Percentiles rank a stretch among this genome's conserved stretches.
phyloP scores from a whole-genome alignment of 2,113 vertebrate species.

The Odontophorus gujanensis region DNA sequence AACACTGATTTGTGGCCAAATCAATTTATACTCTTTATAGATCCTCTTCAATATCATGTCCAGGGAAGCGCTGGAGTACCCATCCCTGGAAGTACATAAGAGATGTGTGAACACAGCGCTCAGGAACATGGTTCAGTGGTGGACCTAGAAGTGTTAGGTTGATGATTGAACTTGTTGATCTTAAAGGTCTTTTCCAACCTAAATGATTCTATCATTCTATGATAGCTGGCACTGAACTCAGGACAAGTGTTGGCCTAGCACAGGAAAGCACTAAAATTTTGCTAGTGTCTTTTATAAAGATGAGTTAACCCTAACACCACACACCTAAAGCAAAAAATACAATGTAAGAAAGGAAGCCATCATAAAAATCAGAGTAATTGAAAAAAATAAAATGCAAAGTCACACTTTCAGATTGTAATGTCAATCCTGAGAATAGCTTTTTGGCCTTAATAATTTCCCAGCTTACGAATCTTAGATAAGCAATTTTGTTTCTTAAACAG shows the following conservation, averaged over 20 bases:
- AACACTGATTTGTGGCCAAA: not conserved
- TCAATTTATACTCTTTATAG: not conserved
- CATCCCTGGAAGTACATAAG: not conserved
- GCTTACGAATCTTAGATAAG: slow-evolving; percentile 3
- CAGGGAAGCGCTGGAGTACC: not conserved
- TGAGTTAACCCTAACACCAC: not conserved
- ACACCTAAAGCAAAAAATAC: not conserved
- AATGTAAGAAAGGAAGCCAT: not conserved
- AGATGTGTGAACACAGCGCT: not conserved
- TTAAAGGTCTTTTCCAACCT: not conserved
- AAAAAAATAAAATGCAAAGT: not conserved
- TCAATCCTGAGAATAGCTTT: not conserved
- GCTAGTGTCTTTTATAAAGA: not conserved
- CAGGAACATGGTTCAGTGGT: not conserved
- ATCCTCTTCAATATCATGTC: not conserved
- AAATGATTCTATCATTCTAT: not conserved
- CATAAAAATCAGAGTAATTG: accelerated
- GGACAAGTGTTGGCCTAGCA: not conserved
- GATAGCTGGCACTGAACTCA: not conserved
- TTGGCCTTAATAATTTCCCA: not conserved
- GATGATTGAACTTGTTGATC: not conserved
- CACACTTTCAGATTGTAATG: not conserved
- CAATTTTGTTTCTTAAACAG: slow-evolving; percentile 42
- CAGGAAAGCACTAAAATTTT: not conserved
- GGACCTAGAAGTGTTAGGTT: not conserved